A percentile compares a stretch with the other conserved stretches of the same genome.
Conservation (phyloP, 1,140 invertebrate genomes). For the Leptopilina clavipes region DNA sequence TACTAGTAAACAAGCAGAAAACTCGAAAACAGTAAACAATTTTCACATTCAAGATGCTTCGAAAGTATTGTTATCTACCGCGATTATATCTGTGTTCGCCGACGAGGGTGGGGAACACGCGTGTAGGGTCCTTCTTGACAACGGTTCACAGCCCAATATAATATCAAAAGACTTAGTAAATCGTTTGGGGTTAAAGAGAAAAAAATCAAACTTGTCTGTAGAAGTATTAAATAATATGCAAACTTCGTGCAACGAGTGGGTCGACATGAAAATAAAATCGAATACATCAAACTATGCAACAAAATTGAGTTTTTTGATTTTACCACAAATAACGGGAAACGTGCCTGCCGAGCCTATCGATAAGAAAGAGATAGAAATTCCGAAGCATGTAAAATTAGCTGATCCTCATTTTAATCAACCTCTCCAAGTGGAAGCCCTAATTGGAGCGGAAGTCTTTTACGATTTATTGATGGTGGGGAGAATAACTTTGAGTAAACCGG, state of each 20-base stretch:
- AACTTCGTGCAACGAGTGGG: slow-evolving; percentile 26
- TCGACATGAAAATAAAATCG: slow-evolving; percentile 10
- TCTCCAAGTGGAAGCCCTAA: not conserved
- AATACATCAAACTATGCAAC: not conserved
- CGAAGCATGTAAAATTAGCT: slow-evolving; percentile 33
- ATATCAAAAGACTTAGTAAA: slow-evolving; percentile 35
- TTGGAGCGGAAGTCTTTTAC: slow-evolving; percentile 41
- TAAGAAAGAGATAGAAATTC: not conserved
- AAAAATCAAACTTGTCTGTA: slow-evolving; percentile 32
- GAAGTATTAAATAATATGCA: slow-evolving; percentile 34
- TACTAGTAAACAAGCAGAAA: not conserved
- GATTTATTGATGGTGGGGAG: slow-evolving; percentile 34
- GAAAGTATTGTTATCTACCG: slow-evolving; percentile 40
- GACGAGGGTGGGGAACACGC: not conserved
- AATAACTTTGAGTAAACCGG: slow-evolving; percentile 35
- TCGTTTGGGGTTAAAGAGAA: slow-evolving; percentile 25
- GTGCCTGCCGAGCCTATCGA: slow-evolving; percentile 8
- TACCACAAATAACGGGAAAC: slow-evolving; percentile 26
- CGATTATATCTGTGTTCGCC: slow-evolving; percentile 33
- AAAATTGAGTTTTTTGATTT: slow-evolving; percentile 32
- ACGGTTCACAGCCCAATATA: slow-evolving; percentile 40
- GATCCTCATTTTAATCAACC: slow-evolving; percentile 40
- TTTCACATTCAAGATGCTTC: not conserved
- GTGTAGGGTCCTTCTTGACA: slow-evolving; percentile 38
- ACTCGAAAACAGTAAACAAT: not conserved